These are phyloP conservation scores for Odontamblyopus rebecca DNA, from an alignment of 2,797 vertebrate genomes.

Conservation along the genomic window DNA sequence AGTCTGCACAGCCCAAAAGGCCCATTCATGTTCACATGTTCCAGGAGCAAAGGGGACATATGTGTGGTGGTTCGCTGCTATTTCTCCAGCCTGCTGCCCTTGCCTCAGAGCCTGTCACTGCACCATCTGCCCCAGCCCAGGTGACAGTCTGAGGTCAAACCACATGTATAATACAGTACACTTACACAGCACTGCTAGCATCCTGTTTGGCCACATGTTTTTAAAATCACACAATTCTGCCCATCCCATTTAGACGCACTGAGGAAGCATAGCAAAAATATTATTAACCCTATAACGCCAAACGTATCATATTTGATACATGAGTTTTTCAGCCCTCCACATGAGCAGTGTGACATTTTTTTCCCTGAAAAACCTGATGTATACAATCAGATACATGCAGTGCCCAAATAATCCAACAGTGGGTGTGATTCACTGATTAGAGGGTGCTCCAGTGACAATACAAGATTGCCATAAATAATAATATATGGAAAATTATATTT, in stretches of 20 bases:
- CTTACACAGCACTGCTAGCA: conserved; percentile 6
- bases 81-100: conserved; percentile 43
- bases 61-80: conserved; percentile 31
- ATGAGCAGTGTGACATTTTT: no score
- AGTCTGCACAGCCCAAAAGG: conserved; percentile 45
- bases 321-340: no score
- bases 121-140: conserved; percentile 57
- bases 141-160: conserved; percentile 30
- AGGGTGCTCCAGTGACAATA: no score
- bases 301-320: no score
- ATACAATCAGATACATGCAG: no score
- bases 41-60: conserved; percentile 40
- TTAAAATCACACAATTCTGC: conserved; percentile 16
- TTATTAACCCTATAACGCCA: no score
- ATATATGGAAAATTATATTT: no score
- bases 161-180: conserved; percentile 19
- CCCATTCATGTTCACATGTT: conserved; percentile 50
- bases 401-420: no score
- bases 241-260: conserved; percentile 31
- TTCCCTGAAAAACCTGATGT: no score
- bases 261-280: no score
- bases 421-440: no score
- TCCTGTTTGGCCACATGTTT: conserved; percentile 33
- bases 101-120: conserved; percentile 47
- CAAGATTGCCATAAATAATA: no score